A percentile compares a stretch with the other conserved stretches of the same genome.
phyloP scores from a whole-genome alignment of 2,113 vertebrate species.

The Chamaea fasciata region DNA sequence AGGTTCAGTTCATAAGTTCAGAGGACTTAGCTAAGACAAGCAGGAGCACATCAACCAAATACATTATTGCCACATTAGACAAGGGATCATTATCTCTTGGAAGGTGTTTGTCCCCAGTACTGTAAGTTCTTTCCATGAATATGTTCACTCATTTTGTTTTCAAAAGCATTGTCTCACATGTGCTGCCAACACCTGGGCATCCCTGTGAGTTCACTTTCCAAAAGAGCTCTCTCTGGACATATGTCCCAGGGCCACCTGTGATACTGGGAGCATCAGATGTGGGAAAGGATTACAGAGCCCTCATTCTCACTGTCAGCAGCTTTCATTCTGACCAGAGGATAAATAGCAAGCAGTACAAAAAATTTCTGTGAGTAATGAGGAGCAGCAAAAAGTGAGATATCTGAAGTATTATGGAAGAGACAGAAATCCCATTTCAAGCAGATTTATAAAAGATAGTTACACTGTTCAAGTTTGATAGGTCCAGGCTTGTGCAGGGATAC shows the following conservation, averaged over 20 bases:
- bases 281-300: not conserved
- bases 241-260: not conserved
- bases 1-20: not conserved
- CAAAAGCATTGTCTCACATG: not conserved
- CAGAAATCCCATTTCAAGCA: not conserved
- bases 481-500: not conserved
- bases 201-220: not conserved
- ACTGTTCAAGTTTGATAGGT: not conserved
- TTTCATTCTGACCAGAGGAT: not conserved
- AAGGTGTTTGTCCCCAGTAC: not conserved
- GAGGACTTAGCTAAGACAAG: not conserved
- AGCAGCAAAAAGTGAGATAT: not conserved
- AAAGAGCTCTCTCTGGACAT: not conserved
- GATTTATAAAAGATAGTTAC: not conserved
- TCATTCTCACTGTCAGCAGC: not conserved
- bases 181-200: not conserved
- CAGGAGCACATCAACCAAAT: not conserved
- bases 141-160: not conserved
- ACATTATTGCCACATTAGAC: accelerated
- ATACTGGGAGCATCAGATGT: not conserved
- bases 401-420: not conserved
- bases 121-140: not conserved
- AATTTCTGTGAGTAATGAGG: not conserved
- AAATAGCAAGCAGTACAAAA: not conserved
- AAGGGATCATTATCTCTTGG: not conserved